Evolutionary conservation across 2,888 invertebrate genomes (phyloP).

Genomic region (Microdon myrmicae): DNA sequence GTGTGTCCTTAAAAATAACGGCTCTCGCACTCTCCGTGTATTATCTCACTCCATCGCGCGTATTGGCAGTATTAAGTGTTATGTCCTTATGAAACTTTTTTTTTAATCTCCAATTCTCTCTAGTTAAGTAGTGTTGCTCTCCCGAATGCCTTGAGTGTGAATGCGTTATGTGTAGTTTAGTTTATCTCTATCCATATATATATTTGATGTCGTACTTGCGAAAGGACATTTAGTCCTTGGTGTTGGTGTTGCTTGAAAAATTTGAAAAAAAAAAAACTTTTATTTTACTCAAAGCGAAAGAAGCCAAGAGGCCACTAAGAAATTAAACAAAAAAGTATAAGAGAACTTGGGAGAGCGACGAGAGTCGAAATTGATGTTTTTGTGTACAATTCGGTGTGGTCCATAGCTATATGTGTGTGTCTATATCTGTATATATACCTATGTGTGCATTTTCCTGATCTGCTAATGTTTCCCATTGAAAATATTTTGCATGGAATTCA

Average conservation of each 20-base stretch:
- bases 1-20: conserved; percentile 6
- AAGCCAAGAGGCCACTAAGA: conserved; percentile 4
- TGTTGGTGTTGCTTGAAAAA: conserved; percentile 24
- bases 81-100: too few species aligned
- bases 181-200: conserved; percentile 17
- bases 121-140: conserved; percentile 29
- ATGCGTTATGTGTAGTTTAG: conserved; percentile 31
- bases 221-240: conserved; percentile 19
- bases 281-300: too few species aligned
- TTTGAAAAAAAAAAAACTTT: too few species aligned
- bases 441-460: conserved; percentile 7
- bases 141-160: conserved; percentile 13
- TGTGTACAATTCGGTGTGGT: conserved; percentile 33
- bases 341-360: conserved; percentile 15
- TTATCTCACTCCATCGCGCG: conserved; percentile 29
- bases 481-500: conserved; percentile 15
- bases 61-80: conserved; percentile 19
- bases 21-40: conserved; percentile 13
- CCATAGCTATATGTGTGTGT: conserved; percentile 23
- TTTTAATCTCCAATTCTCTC: too few species aligned
- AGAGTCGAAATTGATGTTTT: conserved; percentile 30
- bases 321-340: conserved; percentile 1
- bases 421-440: too few species aligned
- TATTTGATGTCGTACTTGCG: conserved; percentile 2
- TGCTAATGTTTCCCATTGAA: conserved; percentile 23